Conservation (phyloP, 1,140 invertebrate species). For the Coelopa frigida region DNA sequence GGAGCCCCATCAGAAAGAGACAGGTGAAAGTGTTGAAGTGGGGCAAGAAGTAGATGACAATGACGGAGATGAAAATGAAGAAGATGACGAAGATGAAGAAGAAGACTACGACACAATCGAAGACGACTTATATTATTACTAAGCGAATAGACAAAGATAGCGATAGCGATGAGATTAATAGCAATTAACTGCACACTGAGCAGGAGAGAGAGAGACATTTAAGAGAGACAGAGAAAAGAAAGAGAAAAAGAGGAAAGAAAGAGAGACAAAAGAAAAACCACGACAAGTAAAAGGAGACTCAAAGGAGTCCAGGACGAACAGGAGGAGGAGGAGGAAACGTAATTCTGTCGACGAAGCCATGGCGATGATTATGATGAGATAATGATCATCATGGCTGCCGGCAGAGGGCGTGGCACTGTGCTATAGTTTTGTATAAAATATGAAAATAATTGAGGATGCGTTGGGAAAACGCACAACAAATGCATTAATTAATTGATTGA, state of each 20-base stretch:
- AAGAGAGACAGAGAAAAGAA: constrained; percentile 5
- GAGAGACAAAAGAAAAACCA: not conserved
- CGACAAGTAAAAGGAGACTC: not conserved
- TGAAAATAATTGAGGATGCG: too few relatives aligned
- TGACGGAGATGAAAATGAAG: not conserved
- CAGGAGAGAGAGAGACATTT: constrained; percentile 6
- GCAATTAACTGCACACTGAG: not conserved
- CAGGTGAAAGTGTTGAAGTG: not conserved
- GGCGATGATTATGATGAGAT: too few relatives aligned
- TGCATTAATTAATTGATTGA: too few relatives aligned
- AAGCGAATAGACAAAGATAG: constrained; percentile 1
- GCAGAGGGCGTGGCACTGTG: too few relatives aligned
- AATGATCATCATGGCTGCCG: too few relatives aligned
- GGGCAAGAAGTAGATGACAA: not conserved
- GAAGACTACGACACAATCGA: constrained; percentile 11
- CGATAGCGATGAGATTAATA: constrained; percentile 3
- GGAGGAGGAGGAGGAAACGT: not conserved
- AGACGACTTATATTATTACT: constrained; percentile 16
- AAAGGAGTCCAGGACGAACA: not conserved
- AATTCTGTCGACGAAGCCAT: too few relatives aligned
- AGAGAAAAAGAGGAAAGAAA: not conserved
- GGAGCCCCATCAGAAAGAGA: not conserved
- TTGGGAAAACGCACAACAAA: too few relatives aligned
- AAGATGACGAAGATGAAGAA: constrained; percentile 3
- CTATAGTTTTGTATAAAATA: too few relatives aligned